phyloP scores from a whole-genome alignment of 1,140 invertebrate genomes.

The Magallana ariakensis region DNA sequence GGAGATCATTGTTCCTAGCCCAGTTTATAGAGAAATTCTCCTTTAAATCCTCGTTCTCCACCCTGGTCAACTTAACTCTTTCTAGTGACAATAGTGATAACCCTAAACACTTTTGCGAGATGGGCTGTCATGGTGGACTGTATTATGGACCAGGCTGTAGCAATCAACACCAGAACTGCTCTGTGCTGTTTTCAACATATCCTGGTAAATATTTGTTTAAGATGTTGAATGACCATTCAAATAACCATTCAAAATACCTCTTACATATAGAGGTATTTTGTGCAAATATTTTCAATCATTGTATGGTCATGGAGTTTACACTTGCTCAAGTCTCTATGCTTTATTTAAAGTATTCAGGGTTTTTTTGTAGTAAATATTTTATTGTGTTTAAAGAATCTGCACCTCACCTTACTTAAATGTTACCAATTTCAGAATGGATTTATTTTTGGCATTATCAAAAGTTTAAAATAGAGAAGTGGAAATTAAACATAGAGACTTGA shows the following conservation, averaged over 20 bases:
- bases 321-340: no score
- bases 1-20: slow-evolving; percentile 65
- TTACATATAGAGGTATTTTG: no score
- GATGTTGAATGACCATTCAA: background rate
- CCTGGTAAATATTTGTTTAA: slow-evolving; percentile 74
- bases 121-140: slow-evolving; percentile 82
- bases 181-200: slow-evolving; percentile 83
- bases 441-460: no score
- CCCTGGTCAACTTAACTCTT: slow-evolving; percentile 66
- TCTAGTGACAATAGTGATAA: slow-evolving; percentile 47
- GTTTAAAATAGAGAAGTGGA: no score
- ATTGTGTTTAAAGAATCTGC: no score
- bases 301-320: no score
- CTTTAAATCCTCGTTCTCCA: slow-evolving; percentile 54
- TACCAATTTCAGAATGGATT: no score
- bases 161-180: slow-evolving; percentile 79
- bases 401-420: no score
- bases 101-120: slow-evolving; percentile 79
- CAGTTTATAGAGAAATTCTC: slow-evolving; percentile 62
- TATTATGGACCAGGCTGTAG: slow-evolving; percentile 82
- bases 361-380: no score
- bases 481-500: no score
- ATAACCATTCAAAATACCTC: background rate
- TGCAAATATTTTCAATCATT: no score
- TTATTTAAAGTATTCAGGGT: no score